These are phyloP conservation scores for Fulmarus glacialis DNA, from an alignment of 2,113 vertebrate genomes.

Conservation along the genomic window DNA sequence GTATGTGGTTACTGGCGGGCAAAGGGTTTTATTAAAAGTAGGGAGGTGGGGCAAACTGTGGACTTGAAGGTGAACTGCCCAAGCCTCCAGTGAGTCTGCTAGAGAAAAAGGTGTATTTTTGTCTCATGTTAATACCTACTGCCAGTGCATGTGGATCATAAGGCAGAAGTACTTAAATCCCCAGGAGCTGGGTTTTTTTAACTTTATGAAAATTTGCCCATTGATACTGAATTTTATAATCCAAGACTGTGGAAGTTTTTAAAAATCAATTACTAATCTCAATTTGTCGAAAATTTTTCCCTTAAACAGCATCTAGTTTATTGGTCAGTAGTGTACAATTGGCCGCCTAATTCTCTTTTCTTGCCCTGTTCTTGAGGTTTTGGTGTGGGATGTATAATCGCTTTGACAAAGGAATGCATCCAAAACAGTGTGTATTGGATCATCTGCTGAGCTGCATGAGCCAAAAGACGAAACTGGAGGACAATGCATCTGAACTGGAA, in stretches of 20 bases:
- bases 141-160: neutral
- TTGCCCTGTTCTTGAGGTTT: constrained; percentile 65
- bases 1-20: neutral
- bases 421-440: constrained; percentile 78
- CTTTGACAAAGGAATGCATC: constrained; percentile 83
- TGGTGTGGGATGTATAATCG: constrained; percentile 86
- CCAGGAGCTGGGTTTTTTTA: neutral
- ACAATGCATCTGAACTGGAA: constrained; percentile 64
- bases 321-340: accelerated
- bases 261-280: neutral
- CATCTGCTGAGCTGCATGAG: constrained; percentile 69
- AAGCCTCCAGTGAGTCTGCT: neutral
- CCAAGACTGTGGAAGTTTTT: neutral
- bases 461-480: constrained; percentile 69
- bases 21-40: neutral
- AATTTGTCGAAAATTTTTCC: neutral
- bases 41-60: neutral
- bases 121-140: neutral
- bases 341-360: neutral
- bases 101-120: neutral
- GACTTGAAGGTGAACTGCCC: neutral
- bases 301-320: neutral
- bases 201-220: neutral
- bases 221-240: neutral
- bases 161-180: neutral